Percentiles rank a stretch among this genome's conserved stretches.
These are phyloP conservation scores for Drosophila mojavensis DNA, from an alignment of 1,140 invertebrate genomes.

Conservation along the genomic window DNA sequence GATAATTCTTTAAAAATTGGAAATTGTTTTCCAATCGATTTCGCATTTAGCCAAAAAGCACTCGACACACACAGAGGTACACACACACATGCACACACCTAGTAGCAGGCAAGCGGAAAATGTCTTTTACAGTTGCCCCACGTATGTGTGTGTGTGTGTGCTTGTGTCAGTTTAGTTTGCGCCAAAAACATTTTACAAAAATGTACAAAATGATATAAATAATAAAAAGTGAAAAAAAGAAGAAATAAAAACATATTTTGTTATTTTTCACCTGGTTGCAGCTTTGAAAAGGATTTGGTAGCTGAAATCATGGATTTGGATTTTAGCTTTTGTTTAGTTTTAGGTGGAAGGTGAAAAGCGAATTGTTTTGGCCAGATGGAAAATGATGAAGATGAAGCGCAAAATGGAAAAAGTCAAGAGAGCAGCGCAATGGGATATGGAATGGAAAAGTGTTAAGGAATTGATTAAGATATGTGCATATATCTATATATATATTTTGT, in stretches of 20 bases:
- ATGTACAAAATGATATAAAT: conserved; percentile 32
- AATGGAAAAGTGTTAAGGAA: not conserved
- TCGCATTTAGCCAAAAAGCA: conserved; percentile 83
- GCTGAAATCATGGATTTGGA: conserved; percentile 73
- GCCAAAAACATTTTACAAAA: conserved; percentile 47
- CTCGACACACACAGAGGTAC: conserved; percentile 49
- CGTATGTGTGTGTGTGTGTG: conserved; percentile 26
- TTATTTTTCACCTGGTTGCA: conserved; percentile 75
- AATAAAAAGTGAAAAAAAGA: conserved; percentile 17
- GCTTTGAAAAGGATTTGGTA: conserved; percentile 75
- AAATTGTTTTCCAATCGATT: conserved; percentile 84
- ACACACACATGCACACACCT: conserved; percentile 5
- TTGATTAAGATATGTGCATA: no score
- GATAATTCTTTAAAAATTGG: conserved; percentile 84
- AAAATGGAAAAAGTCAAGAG: conserved; percentile 6
- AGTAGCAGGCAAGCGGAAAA: conserved; percentile 11
- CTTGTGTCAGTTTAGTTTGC: conserved; percentile 24
- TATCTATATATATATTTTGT: no score
- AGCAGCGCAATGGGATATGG: not conserved
- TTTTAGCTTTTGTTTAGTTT: conserved; percentile 63
- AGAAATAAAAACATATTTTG: conserved; percentile 48
- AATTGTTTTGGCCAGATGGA: conserved; percentile 17
- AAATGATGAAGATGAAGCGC: conserved; percentile 2
- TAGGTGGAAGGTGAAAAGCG: conserved; percentile 57
- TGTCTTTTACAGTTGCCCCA: conserved; percentile 60